Base-by-base conservation (phyloP, 2,888 invertebrate genomes). In the Trachelus troglodyta region DNA sequence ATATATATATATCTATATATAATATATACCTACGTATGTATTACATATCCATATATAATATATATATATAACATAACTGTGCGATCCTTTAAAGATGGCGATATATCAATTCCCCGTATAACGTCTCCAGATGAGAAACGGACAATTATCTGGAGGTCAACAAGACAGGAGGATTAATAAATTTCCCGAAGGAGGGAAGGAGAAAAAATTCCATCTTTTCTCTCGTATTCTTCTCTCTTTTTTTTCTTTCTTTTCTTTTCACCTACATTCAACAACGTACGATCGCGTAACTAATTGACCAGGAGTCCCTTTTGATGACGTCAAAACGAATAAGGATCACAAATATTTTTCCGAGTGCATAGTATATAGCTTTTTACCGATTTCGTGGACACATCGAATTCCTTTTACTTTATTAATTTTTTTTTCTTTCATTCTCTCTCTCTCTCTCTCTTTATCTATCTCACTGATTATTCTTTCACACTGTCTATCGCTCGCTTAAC, bases 211-310 rank as follows among this genome's bases (percentile, higher is more conserved):
- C 76, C 73, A 68, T 76, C 23, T 76, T 34, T 74, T 33, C 75
- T 77, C 76, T 75, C 74, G 76, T 79, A 75, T 73, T 73, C 40
- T 78, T 77, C 80, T 81, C 76, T 77, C 77, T 79, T 82, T 77
- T 82, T 40, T 77, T 79, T 79, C 82, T 82, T 82, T 77, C 77
- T 78, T 79, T 83, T 40, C 15, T 40, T 40, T 15, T 40, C 40
- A 1, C 15, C 40, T 40, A 15, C 40, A 40, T 15, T 40, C 40
- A 40, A 40, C 40, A 40, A 40, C 40, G 15, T 40, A 15, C 40
- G 40, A 40, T 40, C 40, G 40, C 40, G 15, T 40, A 40, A 40
- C 40, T 40, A 40, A 40, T 40, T 40, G 40, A 40, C 40, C 40
- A 40, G 40, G 40, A 40, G 40, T 40, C 40, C 40, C 40, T 40